Percentiles rank a stretch among this genome's conserved stretches.
Conservation (phyloP, 2,888 invertebrate species). For the Ethmia dodecea region DNA sequence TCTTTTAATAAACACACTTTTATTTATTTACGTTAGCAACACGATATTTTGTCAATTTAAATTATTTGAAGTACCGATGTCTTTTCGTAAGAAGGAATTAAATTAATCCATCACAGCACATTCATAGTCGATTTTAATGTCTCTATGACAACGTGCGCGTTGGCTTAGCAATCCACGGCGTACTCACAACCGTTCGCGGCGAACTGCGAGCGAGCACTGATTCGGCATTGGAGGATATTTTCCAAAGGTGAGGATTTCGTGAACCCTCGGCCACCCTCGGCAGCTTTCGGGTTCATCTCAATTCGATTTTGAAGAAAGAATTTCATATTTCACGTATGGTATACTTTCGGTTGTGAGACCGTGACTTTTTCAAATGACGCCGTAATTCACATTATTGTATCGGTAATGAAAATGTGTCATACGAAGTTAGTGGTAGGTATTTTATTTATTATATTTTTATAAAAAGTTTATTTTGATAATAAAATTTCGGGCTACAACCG, state of each 20-base stretch:
- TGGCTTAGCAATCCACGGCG: conserved; percentile 15
- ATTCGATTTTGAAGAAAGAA: conserved; percentile 64
- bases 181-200: conserved; percentile 40
- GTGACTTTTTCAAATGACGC: too few species aligned
- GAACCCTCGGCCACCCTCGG: conserved; percentile 53
- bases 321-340: conserved; percentile 48
- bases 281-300: conserved; percentile 56
- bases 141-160: conserved; percentile 34
- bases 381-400: too few species aligned
- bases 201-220: conserved; percentile 59
- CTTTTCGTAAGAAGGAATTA: not conserved
- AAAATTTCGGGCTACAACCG: too few species aligned
- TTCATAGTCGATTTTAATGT: conserved; percentile 31
- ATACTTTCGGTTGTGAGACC: too few species aligned
- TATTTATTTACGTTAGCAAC: too few species aligned
- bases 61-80: too few species aligned
- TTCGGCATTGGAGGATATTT: conserved; percentile 67
- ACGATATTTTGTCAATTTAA: too few species aligned
- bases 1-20: too few species aligned
- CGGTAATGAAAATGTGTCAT: too few species aligned
- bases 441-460: too few species aligned
- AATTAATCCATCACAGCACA: conserved; percentile 5
- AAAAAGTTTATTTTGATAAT: too few species aligned
- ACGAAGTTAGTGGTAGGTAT: too few species aligned
- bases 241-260: conserved; percentile 72